A percentile compares a stretch with the other conserved stretches of the same genome.
Conservation (phyloP, 2,113 vertebrate genomes). For the Gopherus evgoodei region DNA sequence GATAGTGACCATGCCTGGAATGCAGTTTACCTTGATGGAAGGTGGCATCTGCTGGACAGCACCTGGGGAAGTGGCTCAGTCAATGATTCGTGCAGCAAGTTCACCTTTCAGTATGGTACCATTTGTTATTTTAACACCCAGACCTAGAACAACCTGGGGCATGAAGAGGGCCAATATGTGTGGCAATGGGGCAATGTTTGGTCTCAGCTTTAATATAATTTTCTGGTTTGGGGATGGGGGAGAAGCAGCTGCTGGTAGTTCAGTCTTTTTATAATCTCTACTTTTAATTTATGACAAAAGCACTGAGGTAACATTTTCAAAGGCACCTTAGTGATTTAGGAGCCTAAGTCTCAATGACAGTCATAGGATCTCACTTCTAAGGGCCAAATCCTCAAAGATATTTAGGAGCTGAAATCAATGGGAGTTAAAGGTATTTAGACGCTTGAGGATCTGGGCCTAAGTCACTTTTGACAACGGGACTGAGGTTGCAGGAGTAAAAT, state of each 20-base stretch:
- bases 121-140: rapidly evolving
- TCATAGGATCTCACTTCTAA: background rate
- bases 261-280: background rate
- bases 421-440: background rate
- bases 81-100: constrained; percentile 75
- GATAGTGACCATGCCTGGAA: constrained; percentile 85
- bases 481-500: background rate
- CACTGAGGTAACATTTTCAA: background rate
- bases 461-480: background rate
- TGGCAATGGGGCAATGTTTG: background rate
- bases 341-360: background rate
- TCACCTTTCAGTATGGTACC: constrained; percentile 81
- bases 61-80: constrained; percentile 86
- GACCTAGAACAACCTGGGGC: background rate
- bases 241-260: background rate
- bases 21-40: constrained; percentile 80
- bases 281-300: background rate
- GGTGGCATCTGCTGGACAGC: constrained; percentile 87
- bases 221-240: background rate
- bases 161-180: background rate
- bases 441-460: background rate
- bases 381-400: background rate
- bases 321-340: background rate
- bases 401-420: background rate
- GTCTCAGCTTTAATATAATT: background rate